Evolutionary conservation across 2,113 vertebrate genomes (phyloP).

Genomic region (Raja brachyura): DNA sequence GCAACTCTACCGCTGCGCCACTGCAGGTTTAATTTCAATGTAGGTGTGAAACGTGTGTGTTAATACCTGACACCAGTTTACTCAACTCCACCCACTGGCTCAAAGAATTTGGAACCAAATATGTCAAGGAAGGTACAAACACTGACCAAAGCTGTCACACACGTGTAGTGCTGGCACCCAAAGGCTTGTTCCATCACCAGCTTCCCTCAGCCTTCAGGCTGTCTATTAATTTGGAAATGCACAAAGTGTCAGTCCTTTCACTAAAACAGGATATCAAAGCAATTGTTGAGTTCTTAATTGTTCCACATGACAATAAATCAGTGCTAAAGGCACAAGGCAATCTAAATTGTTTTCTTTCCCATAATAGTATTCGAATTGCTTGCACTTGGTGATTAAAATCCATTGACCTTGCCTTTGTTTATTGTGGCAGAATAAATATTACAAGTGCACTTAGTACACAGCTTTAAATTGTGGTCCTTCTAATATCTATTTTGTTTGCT

Average conservation of each 20-base stretch:
- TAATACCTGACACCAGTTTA: no score
- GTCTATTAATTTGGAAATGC: not conserved
- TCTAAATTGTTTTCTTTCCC: conserved; percentile 27
- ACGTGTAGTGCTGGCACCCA: no score
- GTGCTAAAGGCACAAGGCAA: not conserved
- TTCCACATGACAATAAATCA: not conserved
- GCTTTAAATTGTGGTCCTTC: conserved; percentile 9
- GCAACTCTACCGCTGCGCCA: no score
- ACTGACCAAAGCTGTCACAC: no score
- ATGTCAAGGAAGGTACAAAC: no score
- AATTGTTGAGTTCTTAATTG: not conserved
- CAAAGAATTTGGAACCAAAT: no score
- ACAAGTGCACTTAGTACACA: not conserved
- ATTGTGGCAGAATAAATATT: conserved; percentile 18
- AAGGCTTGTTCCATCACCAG: no score
- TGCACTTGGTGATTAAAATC: conserved; percentile 7
- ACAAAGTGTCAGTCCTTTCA: not conserved
- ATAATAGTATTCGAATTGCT: not conserved
- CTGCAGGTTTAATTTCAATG: no score
- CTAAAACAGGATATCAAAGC: not conserved
- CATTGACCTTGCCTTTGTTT: conserved; percentile 30
- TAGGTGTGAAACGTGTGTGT: no score
- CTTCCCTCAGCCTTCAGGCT: no score
- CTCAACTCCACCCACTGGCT: no score
- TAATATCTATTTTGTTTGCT: not conserved